phyloP scores from a whole-genome alignment of 2,888 invertebrate genomes.

The Spodoptera picta region DNA sequence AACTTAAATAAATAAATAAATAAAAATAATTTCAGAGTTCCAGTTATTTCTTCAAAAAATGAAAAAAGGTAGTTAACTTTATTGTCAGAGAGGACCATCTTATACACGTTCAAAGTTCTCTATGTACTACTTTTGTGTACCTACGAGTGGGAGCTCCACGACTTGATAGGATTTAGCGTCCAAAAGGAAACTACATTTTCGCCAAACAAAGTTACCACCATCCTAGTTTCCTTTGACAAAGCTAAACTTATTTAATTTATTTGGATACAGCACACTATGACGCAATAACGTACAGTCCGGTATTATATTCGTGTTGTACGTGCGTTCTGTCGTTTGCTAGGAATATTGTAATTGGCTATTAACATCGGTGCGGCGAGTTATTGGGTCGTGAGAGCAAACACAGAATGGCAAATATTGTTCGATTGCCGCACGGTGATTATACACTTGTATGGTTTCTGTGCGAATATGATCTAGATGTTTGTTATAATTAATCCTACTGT shows the following conservation, averaged over 20 bases:
- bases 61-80: no score
- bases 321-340: constrained; percentile 13
- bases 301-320: constrained; percentile 4
- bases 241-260: not conserved
- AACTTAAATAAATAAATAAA: no score
- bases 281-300: not conserved
- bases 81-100: no score
- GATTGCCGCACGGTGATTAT: constrained; percentile 27
- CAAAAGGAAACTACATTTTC: not conserved
- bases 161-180: not conserved
- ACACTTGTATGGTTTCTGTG: constrained; percentile 17
- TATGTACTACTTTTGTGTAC: not conserved
- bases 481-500: not conserved
- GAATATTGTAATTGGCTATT: constrained; percentile 48
- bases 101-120: no score
- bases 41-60: no score
- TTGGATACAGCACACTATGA: not conserved
- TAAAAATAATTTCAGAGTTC: no score
- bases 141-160: not conserved
- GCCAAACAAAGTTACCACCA: not conserved
- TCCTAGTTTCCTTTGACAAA: not conserved
- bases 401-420: constrained; percentile 49
- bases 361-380: constrained; percentile 34
- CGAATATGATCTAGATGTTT: constrained; percentile 6
- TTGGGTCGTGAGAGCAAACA: constrained; percentile 36